phyloP scores from a whole-genome alignment of 23 tunicate species.

The Trididemnum clinides region DNA sequence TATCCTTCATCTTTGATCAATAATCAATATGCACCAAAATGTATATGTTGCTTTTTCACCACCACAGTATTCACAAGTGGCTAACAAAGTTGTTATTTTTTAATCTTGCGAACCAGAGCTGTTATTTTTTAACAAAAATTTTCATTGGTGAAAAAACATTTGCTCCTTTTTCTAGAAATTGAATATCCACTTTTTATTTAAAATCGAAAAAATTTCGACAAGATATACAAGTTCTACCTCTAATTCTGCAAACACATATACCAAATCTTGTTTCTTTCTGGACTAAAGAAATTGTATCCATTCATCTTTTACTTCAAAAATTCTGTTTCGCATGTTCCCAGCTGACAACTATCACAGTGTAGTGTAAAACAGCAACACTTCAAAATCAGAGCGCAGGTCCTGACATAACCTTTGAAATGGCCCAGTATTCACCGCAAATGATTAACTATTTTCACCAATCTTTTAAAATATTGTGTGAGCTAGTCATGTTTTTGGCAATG shows the following conservation, averaged over 20 bases:
- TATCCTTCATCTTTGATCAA: neutral
- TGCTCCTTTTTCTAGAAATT: neutral
- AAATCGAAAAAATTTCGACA: neutral
- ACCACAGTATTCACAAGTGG: neutral
- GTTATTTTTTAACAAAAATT: neutral
- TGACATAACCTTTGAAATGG: neutral
- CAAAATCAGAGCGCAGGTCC: neutral
- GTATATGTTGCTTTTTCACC: neutral
- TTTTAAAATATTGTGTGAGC: neutral
- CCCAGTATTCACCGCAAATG: neutral
- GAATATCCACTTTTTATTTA: neutral
- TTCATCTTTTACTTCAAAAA: neutral
- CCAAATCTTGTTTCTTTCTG: neutral
- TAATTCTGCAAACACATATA: neutral
- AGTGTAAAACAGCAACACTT: slow-evolving; percentile 11
- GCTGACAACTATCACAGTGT: neutral
- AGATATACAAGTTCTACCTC: neutral
- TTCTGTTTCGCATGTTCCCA: neutral
- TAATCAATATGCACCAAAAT: neutral
- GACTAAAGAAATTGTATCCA: neutral
- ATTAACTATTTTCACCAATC: neutral
- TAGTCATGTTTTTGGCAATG: neutral
- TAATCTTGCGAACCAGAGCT: neutral
- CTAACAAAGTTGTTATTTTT: neutral
- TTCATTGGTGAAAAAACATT: neutral